Conservation (phyloP, 2,797 vertebrate genomes). For the Bufotes viridis region DNA sequence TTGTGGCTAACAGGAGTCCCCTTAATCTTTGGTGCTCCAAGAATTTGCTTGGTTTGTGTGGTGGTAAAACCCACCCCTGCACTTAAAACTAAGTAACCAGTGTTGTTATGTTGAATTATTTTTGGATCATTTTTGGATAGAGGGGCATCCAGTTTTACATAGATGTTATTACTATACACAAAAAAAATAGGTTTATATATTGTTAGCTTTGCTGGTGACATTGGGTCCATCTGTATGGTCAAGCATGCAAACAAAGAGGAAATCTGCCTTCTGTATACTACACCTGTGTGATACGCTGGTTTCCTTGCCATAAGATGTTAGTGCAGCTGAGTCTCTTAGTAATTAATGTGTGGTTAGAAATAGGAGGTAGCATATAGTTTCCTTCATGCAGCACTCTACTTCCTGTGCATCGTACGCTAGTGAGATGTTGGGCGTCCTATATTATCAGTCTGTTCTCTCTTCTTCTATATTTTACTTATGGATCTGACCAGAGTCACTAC, state of each 20-base stretch:
- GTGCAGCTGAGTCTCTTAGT: slow-evolving; percentile 11
- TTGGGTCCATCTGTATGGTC: background rate
- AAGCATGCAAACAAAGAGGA: background rate
- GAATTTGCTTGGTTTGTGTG: no score
- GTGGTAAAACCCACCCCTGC: no score
- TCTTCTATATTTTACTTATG: background rate
- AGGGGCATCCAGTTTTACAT: background rate
- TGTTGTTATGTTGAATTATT: background rate
- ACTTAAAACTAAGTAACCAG: background rate
- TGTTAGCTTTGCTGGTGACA: background rate
- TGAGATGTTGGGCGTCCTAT: slow-evolving; percentile 19
- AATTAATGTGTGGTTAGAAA: slow-evolving; percentile 24
- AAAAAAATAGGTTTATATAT: background rate
- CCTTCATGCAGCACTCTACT: slow-evolving; percentile 34
- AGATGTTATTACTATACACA: background rate
- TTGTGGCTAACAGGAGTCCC: no score
- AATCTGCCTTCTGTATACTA: background rate
- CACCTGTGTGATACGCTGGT: background rate
- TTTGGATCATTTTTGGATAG: background rate
- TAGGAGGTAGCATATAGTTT: slow-evolving; percentile 40
- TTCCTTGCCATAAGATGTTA: background rate
- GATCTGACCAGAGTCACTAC: background rate
- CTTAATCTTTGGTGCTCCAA: no score
- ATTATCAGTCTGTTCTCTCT: background rate
- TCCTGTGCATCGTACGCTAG: slow-evolving; percentile 46